Percentiles rank a stretch among this genome's conserved stretches.
phyloP scores from a whole-genome alignment of 2,113 vertebrate species.

The Poecilia latipinna region DNA sequence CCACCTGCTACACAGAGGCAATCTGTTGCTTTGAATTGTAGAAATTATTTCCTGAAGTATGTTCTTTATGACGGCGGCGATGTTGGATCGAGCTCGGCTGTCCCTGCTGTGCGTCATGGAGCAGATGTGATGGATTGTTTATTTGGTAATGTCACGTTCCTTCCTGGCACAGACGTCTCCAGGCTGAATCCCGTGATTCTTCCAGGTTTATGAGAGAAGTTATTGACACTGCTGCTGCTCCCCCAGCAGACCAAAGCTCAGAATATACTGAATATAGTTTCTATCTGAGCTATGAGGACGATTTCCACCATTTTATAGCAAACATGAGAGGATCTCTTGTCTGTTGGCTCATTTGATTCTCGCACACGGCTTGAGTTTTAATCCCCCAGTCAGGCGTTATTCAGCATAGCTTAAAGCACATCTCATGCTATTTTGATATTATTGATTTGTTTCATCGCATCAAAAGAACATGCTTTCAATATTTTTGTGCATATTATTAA shows the following conservation, averaged over 20 bases:
- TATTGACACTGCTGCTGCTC: neutral
- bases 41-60: neutral
- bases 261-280: too few relatives aligned
- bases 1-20: neutral
- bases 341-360: neutral
- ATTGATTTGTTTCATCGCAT: neutral
- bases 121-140: neutral
- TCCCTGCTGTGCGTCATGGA: neutral
- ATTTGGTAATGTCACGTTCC: neutral
- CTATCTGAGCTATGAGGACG: neutral
- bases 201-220: neutral
- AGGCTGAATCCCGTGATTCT: neutral
- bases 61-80: neutral
- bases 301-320: neutral
- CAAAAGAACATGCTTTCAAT: neutral
- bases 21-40: neutral
- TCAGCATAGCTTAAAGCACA: neutral
- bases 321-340: neutral
- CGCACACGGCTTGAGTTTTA: neutral
- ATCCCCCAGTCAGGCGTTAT: neutral
- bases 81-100: neutral
- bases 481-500: neutral
- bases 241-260: neutral
- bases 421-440: neutral
- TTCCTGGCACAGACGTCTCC: neutral